Evolutionary conservation across 2,888 invertebrate species (phyloP), one percentile per base, ranked within the genome.

Genomic region (Plagodis pulveraria): DNA sequence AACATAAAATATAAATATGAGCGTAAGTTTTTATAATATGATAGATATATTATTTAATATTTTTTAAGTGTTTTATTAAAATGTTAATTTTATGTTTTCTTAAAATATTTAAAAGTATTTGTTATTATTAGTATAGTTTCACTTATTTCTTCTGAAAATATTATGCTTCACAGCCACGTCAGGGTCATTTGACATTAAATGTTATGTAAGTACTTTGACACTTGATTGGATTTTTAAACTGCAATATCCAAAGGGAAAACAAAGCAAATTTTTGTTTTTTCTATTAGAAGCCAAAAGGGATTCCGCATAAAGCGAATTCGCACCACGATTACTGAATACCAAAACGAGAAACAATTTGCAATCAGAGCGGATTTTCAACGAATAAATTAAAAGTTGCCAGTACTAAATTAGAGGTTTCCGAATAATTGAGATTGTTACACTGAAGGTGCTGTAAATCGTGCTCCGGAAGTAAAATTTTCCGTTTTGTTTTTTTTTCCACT

Each of bases 351-450:
- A 83, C 84, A 84, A 84, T 85, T 83, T 82, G 80, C 80, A 84
- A 84, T 84, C 84, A 84, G 80, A 69, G 74, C 75, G 80, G 74
- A n/a, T 77, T 79, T 79, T 75, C 76, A 65, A 69, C 71, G 83
- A 83, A 84, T 84, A 84, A 85, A 84, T 85, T 85, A 83, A 81
- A 85, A 84, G 81, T 83, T 81, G 74, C 73, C 78, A 68, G 76
- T 74, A 77, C 73, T 75, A 76, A 83, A 84, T 83, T 84, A 81
- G 76, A 79, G 80, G 81, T 77, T 80, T 76, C 68, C 69, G 77
- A 83, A 83, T 84, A 81, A 83, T 82, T 81, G 77, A 77, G 73
- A 80, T 80, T 80, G 75, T 81, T 77, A 72, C 75, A 73, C 73
- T 66, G 72, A 71, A 78, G 76, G 74, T 63, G 60, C 57, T 60